These are phyloP conservation scores for Asarcornis scutulata DNA, from an alignment of 2,113 vertebrate species.

Conservation along the genomic window DNA sequence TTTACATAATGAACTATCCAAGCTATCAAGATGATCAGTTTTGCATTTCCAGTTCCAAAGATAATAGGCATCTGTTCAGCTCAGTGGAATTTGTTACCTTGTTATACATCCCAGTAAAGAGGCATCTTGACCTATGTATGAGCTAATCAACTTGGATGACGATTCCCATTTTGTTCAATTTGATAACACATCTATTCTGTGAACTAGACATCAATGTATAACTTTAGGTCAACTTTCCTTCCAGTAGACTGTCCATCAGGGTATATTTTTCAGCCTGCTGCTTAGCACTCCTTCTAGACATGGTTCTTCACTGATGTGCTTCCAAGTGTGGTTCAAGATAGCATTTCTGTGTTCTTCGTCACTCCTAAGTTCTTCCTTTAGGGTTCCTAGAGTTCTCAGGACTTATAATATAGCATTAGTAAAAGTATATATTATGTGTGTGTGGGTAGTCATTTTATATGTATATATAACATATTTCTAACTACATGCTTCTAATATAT, in stretches of 20 bases:
- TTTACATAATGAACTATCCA: background rate
- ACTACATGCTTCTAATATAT: background rate
- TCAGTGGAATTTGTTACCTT: background rate
- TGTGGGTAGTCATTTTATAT: background rate
- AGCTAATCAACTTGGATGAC: fast-evolving
- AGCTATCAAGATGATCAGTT: background rate
- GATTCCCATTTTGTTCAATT: background rate
- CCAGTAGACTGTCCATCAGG: background rate
- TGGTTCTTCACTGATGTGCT: background rate
- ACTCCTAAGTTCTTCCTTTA: background rate
- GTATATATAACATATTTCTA: background rate
- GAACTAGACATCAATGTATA: background rate
- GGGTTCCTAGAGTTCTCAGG: background rate
- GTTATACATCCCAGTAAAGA: background rate
- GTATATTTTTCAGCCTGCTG: background rate
- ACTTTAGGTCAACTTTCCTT: background rate
- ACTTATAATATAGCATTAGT: background rate
- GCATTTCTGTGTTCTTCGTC: background rate
- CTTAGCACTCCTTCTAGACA: background rate
- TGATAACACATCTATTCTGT: background rate
- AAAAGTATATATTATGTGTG: background rate
- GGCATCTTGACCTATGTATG: background rate
- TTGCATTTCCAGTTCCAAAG: background rate
- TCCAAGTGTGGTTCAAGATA: background rate
- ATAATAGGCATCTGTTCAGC: background rate